These are phyloP conservation scores for Petromus typicus DNA, from an alignment of 2,113 vertebrate genomes.

Conservation along the genomic window DNA sequence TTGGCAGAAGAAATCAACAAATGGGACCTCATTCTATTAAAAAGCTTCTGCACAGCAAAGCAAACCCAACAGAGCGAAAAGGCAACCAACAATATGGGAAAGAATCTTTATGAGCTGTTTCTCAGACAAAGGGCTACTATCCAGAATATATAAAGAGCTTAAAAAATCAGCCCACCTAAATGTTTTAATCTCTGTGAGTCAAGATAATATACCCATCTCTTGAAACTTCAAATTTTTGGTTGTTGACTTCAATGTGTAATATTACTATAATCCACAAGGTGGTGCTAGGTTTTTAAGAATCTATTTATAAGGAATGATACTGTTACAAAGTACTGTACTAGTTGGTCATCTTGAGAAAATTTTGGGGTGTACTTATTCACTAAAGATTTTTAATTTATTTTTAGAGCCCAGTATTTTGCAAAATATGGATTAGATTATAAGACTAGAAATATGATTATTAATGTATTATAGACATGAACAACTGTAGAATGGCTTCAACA, in stretches of 20 bases:
- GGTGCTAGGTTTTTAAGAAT: constrained; percentile 67
- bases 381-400: constrained; percentile 49
- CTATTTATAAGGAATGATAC: neutral
- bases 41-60: too few species aligned
- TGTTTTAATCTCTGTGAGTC: constrained; percentile 35
- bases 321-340: neutral
- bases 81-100: too few species aligned
- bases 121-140: too few species aligned
- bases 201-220: neutral
- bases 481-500: neutral
- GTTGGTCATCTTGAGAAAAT: neutral
- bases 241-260: constrained; percentile 46
- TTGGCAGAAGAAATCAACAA: too few species aligned
- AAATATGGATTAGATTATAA: constrained; percentile 10
- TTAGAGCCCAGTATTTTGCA: neutral
- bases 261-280: constrained; percentile 62
- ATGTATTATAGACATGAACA: neutral
- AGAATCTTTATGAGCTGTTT: too few species aligned
- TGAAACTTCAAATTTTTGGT: neutral
- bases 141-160: too few species aligned
- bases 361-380: neutral
- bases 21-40: too few species aligned
- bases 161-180: too few species aligned
- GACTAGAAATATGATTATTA: neutral
- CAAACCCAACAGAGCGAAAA: too few species aligned